Base-by-base conservation (phyloP, 2,888 invertebrate species). In the Hirtodrosophila histrioides region DNA sequence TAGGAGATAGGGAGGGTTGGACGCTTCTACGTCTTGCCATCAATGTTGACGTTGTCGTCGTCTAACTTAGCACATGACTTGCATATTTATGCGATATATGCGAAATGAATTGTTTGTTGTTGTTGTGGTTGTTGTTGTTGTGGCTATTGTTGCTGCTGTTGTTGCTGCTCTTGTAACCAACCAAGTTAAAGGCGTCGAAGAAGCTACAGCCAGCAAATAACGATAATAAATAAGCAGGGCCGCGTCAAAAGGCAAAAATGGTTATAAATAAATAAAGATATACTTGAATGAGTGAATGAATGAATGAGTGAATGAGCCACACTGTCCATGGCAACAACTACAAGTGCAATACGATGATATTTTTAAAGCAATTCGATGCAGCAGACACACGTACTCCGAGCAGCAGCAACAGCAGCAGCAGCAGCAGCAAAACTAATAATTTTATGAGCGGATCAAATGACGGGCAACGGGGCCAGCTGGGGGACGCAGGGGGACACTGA, bases 401-500 rank as follows among this genome's bases (percentile, higher is more conserved):
- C 27, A 27, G 3, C 41, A 44, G 45, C 46, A 6, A 4, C 49
- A 33, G 24, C 51, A 31, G 46, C 46, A 29, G 35, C 69, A 57
- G 24, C 39, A 31, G 51, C 69, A 62, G 50, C 57, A 62, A 60
- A 67, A 72, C 68, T 73, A 76, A 81, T 85, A 79, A 82, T 79
- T 86, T 84, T 79, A 79, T 75, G 74, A 79, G 75, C 65, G 82
- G 79, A 82, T 86, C 86, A 74, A 77, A 75, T 86, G 79, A 73
- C 86, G 54, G 56, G 33, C 45, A 36, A n/a, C 11, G 35, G 41
- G 4, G 23, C 17, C n/a, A 7, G 39, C 2, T 12, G 40, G n/a
- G 10, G 0, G 0, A 2, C 11, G n/a, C n/a, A 0, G 39, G 24
- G 12, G 24, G 3, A 10, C 3, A 11, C 23, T 12, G 17, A n/a